Conservation (phyloP, 2,888 invertebrate species). For the Choreutis nemorana region DNA sequence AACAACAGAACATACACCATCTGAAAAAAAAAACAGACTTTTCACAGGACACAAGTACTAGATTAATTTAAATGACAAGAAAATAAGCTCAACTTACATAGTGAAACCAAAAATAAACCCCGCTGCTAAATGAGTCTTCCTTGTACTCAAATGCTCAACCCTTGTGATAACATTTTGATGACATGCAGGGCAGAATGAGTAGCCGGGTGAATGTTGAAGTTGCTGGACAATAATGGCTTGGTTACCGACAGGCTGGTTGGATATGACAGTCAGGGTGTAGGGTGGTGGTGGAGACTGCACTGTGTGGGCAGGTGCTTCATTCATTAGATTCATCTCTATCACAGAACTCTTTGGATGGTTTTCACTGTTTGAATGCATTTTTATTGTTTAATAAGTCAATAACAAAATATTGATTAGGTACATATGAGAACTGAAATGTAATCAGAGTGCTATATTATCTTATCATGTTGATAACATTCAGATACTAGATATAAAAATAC, state of each 20-base stretch:
- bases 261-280: slow-evolving; percentile 22
- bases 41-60: background rate
- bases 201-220: slow-evolving; percentile 26
- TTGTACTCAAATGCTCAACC: slow-evolving; percentile 40
- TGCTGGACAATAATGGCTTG: slow-evolving; percentile 35
- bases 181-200: slow-evolving; percentile 37
- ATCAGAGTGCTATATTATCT: too few relatives aligned
- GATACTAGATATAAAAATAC: too few relatives aligned
- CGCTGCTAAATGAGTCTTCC: slow-evolving; percentile 47
- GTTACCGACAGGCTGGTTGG: slow-evolving; percentile 23
- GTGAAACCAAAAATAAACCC: slow-evolving; percentile 52
- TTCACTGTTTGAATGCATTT: too few relatives aligned
- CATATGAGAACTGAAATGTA: too few relatives aligned
- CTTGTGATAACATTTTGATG: slow-evolving; percentile 34
- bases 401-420: too few relatives aligned
- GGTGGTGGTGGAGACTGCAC: slow-evolving; percentile 40
- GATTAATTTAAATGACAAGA: slow-evolving; percentile 3
- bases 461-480: too few relatives aligned
- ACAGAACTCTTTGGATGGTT: too few relatives aligned
- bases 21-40: slow-evolving; percentile 24
- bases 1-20: slow-evolving; percentile 50
- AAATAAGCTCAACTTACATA: slow-evolving; percentile 28
- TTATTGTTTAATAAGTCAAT: too few relatives aligned
- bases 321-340: slow-evolving; percentile 17
- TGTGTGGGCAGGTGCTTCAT: slow-evolving; percentile 15